Evolutionary conservation across 2,888 invertebrate species (phyloP), one percentile per base, ranked within the genome.

Genomic region (Lasioglossum malachurum): DNA sequence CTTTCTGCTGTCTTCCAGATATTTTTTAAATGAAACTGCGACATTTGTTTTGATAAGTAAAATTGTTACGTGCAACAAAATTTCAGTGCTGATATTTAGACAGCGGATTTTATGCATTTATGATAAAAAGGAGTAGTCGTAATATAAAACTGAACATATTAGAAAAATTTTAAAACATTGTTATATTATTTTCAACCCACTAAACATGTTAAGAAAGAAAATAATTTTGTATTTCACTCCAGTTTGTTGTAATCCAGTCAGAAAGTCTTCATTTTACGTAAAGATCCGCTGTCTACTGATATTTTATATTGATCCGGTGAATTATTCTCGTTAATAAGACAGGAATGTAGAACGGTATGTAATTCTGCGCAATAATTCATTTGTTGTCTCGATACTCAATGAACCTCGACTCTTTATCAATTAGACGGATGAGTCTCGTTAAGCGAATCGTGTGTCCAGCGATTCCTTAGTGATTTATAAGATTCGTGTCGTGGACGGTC

Each of bases 381-480:
- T 60, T 41, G 64, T 41, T 23, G 60, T 44, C 23, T 2, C 7
- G 27, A 38, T 46, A 38, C 44, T 16, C 44, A 2, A 71, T 46
- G 57, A 60, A 60, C 27, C 46, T 49, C 67, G 38, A 74, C 83
- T 77, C 49, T n/a, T 64, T 23, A 60, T 44, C 84, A 75, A 78
- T 84, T 84, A 75, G 72, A 64, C 19, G 31, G 75, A 72, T 35
- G 79, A 64, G 78, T 27, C 67, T 74, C 60, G 75, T 72, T 86
- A 72, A 86, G 53, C 78, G 75, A 83, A 38, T 23, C 23, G 10
- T 23, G 19, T 10, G 41, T 2, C 49, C 53, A 44, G 60, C 75
- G 41, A 73, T 81, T 78, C 81, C 76, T 83, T 57, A 76, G 71
- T 87, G 83, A 87, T 87, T 87, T 86, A 87, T 78, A 57, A 27